Evolutionary conservation across 2,113 vertebrate genomes (phyloP).

Genomic region (Catharus bicknelli): DNA sequence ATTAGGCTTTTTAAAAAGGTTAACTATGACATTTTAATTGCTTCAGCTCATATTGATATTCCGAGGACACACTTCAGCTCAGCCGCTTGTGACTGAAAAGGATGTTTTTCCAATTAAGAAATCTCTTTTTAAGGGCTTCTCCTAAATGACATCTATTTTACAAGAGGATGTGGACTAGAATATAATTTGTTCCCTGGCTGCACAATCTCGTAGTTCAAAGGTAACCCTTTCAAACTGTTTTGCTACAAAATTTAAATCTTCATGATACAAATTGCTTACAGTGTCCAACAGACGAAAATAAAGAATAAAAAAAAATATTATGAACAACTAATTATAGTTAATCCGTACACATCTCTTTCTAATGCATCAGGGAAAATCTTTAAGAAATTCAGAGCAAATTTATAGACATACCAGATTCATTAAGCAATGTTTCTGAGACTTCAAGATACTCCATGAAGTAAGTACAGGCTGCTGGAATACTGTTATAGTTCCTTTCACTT

Average conservation of each 20-base stretch:
- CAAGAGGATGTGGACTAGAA: constrained; percentile 27
- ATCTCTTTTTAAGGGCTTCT: constrained; percentile 66
- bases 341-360: neutral
- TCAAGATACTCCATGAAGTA: neutral
- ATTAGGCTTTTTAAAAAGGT: constrained; percentile 72
- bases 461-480: neutral
- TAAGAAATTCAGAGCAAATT: neutral
- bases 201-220: neutral
- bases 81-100: constrained; percentile 69
- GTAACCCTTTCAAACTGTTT: neutral
- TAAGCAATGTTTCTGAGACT: neutral
- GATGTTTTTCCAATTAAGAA: constrained; percentile 70
- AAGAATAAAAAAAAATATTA: neutral
- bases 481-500: neutral
- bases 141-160: constrained; percentile 70
- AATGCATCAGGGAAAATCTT: neutral
- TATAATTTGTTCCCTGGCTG: constrained; percentile 17
- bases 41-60: constrained; percentile 72
- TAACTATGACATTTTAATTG: constrained; percentile 73
- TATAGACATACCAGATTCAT: neutral
- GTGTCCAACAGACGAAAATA: neutral
- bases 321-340: neutral
- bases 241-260: neutral
- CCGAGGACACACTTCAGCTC: constrained; percentile 63
- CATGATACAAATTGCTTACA: neutral